Percentiles rank a stretch among this genome's conserved stretches.
These are phyloP conservation scores for Erebia aethiops DNA, from an alignment of 2,888 invertebrate species.

Conservation along the genomic window DNA sequence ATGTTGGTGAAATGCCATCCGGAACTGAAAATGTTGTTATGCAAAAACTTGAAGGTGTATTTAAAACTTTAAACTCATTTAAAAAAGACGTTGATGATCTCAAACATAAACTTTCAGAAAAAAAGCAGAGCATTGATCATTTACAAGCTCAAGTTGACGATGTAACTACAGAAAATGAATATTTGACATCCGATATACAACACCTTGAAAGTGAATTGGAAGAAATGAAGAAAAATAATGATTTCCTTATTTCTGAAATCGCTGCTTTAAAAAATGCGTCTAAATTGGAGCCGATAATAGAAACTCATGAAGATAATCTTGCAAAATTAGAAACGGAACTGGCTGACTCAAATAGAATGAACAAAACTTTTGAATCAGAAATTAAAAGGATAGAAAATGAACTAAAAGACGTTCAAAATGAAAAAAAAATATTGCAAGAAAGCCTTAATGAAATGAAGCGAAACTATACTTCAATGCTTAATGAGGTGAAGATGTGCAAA, in stretches of 20 bases:
- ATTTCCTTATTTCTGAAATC: constrained; percentile 86
- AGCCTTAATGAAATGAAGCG: constrained; percentile 79
- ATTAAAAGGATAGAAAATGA: constrained; percentile 82
- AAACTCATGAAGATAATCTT: constrained; percentile 88
- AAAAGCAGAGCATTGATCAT: constrained; percentile 79
- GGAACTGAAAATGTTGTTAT: constrained; percentile 64
- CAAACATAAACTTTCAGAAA: constrained; percentile 82
- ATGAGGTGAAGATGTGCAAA: constrained; percentile 69
- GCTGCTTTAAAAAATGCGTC: constrained; percentile 84
- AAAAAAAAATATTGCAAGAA: constrained; percentile 75
- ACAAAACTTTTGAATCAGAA: constrained; percentile 84
- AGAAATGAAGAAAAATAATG: constrained; percentile 88
- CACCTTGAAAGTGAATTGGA: constrained; percentile 84
- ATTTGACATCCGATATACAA: constrained; percentile 72
- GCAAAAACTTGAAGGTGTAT: constrained; percentile 77
- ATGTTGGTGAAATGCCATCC: constrained; percentile 73
- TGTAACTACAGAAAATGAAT: constrained; percentile 75
- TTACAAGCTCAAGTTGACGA: constrained; percentile 83
- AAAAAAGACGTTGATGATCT: constrained; percentile 83
- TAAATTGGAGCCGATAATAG: constrained; percentile 88
- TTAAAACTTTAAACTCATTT: constrained; percentile 82
- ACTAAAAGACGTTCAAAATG: constrained; percentile 68
- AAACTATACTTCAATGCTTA: constrained; percentile 80
- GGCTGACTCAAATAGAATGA: constrained; percentile 84
- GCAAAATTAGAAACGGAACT: constrained; percentile 85